Conservation (phyloP, 2,797 vertebrate species). For the Botia almorhae region DNA sequence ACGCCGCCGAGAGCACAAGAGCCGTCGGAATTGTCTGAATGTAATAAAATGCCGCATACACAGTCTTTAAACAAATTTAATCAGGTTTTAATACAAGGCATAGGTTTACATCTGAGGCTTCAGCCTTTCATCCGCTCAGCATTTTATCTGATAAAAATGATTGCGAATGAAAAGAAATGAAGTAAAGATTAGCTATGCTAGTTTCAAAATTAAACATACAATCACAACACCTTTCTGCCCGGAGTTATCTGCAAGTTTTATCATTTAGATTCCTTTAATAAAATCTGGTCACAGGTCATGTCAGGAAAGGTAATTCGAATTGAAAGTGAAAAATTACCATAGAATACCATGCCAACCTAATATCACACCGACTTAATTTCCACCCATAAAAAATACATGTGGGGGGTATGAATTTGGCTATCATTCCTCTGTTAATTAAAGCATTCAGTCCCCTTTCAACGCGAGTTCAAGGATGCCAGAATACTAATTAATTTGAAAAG, state of each 20-base stretch:
- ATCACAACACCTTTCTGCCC: slow-evolving; percentile 37
- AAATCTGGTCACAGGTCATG: slow-evolving; percentile 51
- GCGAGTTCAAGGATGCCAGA: slow-evolving; percentile 51
- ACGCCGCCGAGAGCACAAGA: not conserved
- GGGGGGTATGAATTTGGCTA: slow-evolving; percentile 49
- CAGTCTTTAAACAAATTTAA: slow-evolving; percentile 44
- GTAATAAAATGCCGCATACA: slow-evolving; percentile 19
- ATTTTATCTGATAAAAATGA: slow-evolving; percentile 43
- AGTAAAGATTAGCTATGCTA: slow-evolving; percentile 44
- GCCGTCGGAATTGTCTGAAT: slow-evolving; percentile 3
- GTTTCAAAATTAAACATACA: slow-evolving; percentile 46
- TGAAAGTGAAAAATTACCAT: slow-evolving; percentile 51
- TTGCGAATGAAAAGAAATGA: slow-evolving; percentile 40
- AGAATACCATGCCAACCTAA: slow-evolving; percentile 49
- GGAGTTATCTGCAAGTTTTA: slow-evolving; percentile 54
- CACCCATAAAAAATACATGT: slow-evolving; percentile 23
- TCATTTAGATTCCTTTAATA: slow-evolving; percentile 58
- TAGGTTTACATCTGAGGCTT: slow-evolving; percentile 38
- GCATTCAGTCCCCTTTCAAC: slow-evolving; percentile 47
- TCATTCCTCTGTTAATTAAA: slow-evolving; percentile 62
- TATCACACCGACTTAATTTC: slow-evolving; percentile 46
- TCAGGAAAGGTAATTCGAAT: slow-evolving; percentile 43
- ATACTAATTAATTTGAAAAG: slow-evolving; percentile 60
- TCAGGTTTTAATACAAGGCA: slow-evolving; percentile 40
- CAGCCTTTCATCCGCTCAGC: slow-evolving; percentile 28